These are phyloP conservation scores for Leucoptera coffeella DNA, from an alignment of 2,888 invertebrate species.

Conservation along the genomic window DNA sequence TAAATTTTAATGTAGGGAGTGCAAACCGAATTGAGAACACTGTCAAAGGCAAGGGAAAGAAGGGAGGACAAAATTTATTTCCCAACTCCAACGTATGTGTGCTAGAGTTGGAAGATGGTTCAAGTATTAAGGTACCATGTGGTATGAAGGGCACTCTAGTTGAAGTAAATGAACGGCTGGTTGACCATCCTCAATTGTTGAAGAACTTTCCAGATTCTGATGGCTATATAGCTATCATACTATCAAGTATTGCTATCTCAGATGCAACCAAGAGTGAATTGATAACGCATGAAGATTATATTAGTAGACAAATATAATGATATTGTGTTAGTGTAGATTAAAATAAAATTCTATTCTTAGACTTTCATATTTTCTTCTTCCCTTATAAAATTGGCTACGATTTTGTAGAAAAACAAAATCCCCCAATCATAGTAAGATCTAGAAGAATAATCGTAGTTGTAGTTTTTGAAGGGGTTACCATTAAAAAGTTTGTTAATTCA, in stretches of 20 bases:
- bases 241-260: slow-evolving; percentile 66
- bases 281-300: slow-evolving; percentile 59
- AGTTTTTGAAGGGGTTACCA: no score
- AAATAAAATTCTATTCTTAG: no score
- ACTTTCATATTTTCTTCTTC: no score
- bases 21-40: slow-evolving; percentile 68
- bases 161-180: slow-evolving; percentile 70
- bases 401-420: no score
- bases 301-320: slow-evolving; percentile 12
- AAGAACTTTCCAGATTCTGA: slow-evolving; percentile 56
- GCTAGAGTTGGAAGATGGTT: slow-evolving; percentile 59
- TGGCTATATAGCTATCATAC: slow-evolving; percentile 78
- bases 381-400: no score
- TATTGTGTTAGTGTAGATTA: no score
- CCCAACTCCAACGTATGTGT: slow-evolving; percentile 68
- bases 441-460: no score
- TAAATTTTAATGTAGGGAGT: slow-evolving; percentile 66
- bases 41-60: slow-evolving; percentile 82
- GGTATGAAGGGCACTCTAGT: slow-evolving; percentile 72
- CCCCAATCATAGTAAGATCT: no score
- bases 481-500: no score
- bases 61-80: slow-evolving; percentile 74
- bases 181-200: slow-evolving; percentile 61
- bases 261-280: slow-evolving; percentile 59
- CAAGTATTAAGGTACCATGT: slow-evolving; percentile 62